Evolutionary conservation across 2,113 vertebrate species (phyloP), one percentile per base, ranked within the genome.

Genomic region (Phycodurus eques): DNA sequence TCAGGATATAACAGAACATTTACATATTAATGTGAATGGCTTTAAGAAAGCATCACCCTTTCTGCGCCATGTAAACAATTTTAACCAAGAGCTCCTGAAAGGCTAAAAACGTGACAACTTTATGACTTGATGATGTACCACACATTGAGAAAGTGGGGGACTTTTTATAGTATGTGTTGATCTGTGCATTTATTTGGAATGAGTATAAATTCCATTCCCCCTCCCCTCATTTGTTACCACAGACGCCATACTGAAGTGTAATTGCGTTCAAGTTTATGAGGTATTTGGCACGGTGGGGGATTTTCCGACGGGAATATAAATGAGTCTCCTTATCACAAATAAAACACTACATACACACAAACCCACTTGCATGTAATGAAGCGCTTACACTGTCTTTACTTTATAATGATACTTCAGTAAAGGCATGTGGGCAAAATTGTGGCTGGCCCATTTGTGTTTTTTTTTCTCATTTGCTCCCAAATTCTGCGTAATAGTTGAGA

Each of bases 231-330:
- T 84, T 72, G 77, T 70, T 73, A 77, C 87, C 86, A 79, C 78
- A 83, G 83, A 85, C 84, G 72, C 82, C 83, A 83, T 82, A 75
- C 75, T 70, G 4, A 75, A 79, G 53, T 70, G 74, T 85, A 88
- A 87, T 90, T 86, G 75, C 76, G 72, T 64, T 68, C 31, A 70
- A 77, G 71, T 87, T 87, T 86, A 88, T 71, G 85, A 84, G 85
- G 77, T 79, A 78, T 87, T 86, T 76, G 65, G 75, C 17, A 46
- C 59, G 54, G 62, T 74, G 80, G 80, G 63, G 75, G 54, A 83
- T 80, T 84, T 65, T 80, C 73, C 74, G 43, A 53, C 79, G 75
- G 69, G 19, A 27, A 22, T 68, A 22, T 54, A 51, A 53, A 57
- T 27, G 54, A 57, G 54, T 22, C 20, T 57, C n/a, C 8, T 22